Evolutionary conservation across 2,113 vertebrate species (phyloP), one percentile per base, ranked within the genome.

Genomic region (Sporophila hypoxantha): DNA sequence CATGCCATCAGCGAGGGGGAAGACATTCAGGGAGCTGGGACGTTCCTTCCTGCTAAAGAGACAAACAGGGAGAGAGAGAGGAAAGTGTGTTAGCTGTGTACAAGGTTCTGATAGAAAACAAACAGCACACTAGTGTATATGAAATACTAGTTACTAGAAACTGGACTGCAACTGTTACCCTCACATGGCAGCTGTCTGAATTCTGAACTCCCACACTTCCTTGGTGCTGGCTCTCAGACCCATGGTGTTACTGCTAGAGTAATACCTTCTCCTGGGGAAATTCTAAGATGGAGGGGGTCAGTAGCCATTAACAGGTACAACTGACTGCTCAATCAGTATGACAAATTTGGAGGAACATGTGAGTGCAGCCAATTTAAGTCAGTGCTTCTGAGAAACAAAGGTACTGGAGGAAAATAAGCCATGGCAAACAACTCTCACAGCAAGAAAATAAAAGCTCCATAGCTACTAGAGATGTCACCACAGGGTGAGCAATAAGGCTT

Each of bases 11-110:
- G 98, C 93, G 76, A 98, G 96, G 85, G 98, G 98, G 96, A 98
- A 99, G 94, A 99, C 98, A 85, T 98, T 99, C 98, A 99, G 96
- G 85, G 99, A 99, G 55, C 97, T 98, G 29, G 99, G 99, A 52
- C 99, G 98, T 81, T 99, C 98, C 94, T 98, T 98, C 98, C 99
- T 99, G 98, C 98, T 98, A 76, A 88, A 95, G 20, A 52, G 39
- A 88, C 41, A 84, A 87, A 84, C 66, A 87, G 46, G 74, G 65
- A 91, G 77, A n/a, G 59, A n/a, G 59, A 88, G 22, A 39, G 14
- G 34, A 79, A 85, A 73, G 10, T 6, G 8, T 5, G 60, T 96
- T 67, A 96, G 91, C n/a, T 0, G 0, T 22, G 61, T 37, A 83
- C 36, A 69, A 41, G 17, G 25, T 69, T 77, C 70, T 90, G 29